phyloP scores from a whole-genome alignment of 2,888 invertebrate species.

The Poecilus cupreus region DNA sequence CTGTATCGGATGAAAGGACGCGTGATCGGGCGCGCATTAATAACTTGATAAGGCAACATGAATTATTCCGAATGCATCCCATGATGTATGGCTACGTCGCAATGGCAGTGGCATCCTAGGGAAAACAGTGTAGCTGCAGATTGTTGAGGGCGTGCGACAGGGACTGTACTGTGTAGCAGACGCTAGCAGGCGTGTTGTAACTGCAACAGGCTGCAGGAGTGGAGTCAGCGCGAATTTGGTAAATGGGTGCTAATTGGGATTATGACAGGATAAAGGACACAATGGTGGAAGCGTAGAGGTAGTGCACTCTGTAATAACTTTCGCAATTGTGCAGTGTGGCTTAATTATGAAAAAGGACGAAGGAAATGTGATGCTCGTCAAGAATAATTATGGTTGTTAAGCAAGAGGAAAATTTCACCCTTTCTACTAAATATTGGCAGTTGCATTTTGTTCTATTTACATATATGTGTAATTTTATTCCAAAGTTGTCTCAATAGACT shows the following conservation, averaged over 20 bases:
- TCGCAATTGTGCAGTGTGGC: too few relatives aligned
- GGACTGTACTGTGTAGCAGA: neutral
- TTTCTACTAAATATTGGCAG: too few relatives aligned
- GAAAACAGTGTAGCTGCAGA: neutral
- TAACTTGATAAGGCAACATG: slow-evolving; percentile 52
- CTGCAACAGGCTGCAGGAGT: neutral
- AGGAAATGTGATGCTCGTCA: too few relatives aligned
- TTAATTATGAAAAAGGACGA: too few relatives aligned
- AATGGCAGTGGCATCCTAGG: neutral
- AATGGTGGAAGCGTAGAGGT: too few relatives aligned
- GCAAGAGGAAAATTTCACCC: too few relatives aligned
- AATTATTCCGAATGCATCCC: slow-evolving; percentile 46
- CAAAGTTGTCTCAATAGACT: too few relatives aligned
- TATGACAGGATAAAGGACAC: too few relatives aligned
- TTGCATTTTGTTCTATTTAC: too few relatives aligned
- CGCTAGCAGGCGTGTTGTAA: neutral
- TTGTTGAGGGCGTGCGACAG: neutral
- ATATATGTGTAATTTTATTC: too few relatives aligned
- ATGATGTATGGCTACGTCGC: slow-evolving; percentile 37
- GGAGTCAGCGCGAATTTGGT: neutral
- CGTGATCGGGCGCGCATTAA: slow-evolving; percentile 35
- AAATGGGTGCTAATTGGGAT: neutral
- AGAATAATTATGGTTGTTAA: too few relatives aligned
- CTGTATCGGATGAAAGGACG: slow-evolving; percentile 31
- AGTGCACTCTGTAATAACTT: too few relatives aligned